These are phyloP conservation scores for Labia minor DNA, from an alignment of 2,888 invertebrate species.

Conservation along the genomic window DNA sequence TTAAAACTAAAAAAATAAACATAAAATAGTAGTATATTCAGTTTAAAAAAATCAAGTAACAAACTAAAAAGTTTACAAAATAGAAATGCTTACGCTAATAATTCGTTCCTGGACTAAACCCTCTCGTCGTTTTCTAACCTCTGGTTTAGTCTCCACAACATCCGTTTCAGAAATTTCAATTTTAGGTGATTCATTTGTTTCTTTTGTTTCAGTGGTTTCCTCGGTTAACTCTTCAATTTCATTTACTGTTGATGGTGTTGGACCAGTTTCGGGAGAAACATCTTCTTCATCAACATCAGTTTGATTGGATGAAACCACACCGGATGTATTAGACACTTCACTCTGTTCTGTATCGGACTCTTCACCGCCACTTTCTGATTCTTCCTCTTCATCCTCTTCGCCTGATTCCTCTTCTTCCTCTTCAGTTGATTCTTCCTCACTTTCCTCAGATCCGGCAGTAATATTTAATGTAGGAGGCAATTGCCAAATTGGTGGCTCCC, in stretches of 20 bases:
- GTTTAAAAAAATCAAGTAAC: slow-evolving; percentile 15
- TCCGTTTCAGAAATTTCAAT: not conserved
- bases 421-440: slow-evolving; percentile 26
- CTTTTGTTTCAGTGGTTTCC: not conserved
- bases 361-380: slow-evolving; percentile 28
- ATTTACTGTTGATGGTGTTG: not conserved
- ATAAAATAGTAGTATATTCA: slow-evolving; percentile 15
- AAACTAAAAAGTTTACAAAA: too few relatives aligned
- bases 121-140: slow-evolving; percentile 27
- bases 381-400: slow-evolving; percentile 29
- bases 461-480: slow-evolving; percentile 39
- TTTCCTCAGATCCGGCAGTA: slow-evolving; percentile 24
- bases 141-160: not conserved
- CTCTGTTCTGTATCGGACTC: slow-evolving; percentile 27
- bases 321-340: slow-evolving; percentile 33
- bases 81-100: slow-evolving; percentile 49
- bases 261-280: slow-evolving; percentile 17
- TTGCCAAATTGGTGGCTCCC: slow-evolving; percentile 52
- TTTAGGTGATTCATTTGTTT: not conserved
- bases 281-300: slow-evolving; percentile 23
- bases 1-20: slow-evolving; percentile 14
- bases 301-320: slow-evolving; percentile 37
- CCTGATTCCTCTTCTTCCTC: slow-evolving; percentile 31
- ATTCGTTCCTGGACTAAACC: slow-evolving; percentile 52
- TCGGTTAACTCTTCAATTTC: not conserved